Evolutionary conservation across 2,888 invertebrate genomes (phyloP), one percentile per base, ranked within the genome.

Genomic region (Byasa hedistus): DNA sequence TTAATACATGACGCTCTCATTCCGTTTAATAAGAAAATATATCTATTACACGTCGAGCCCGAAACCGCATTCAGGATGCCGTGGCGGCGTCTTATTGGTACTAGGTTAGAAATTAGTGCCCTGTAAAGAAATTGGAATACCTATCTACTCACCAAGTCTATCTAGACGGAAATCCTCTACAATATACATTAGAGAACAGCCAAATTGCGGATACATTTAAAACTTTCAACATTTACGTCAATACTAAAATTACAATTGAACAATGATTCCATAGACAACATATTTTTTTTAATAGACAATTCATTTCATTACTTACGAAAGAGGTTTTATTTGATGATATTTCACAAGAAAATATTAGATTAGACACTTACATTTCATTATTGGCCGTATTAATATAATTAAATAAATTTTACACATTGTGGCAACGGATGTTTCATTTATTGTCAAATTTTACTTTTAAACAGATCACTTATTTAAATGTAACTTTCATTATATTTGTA

Each of bases 61-160:
- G 27, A 32, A 39, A 36, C n/a, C 17, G 44, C n/a, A 32, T 39
- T 44, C 48, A 60, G 39, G 32, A 55, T 58, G 51, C 57, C 32
- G 22, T 17, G 22, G 32, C n/a, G 15, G 2, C n/a, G 19, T 15
- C 58, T 62, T 66, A 62, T 56, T 27, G 27, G 56, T 63, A 65
- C 23, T 61, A 67, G 32, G 39, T 51, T 67, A 67, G 21, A 63
- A 56, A 21, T 62, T 59, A 63, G 51, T 32, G 67, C 67, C 67
- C 67, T 67, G 67, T 67, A 67, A 67, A 56, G 19, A 63, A 17
- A 67, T 67, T 67, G 60, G 56, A 57, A 60, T 32, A 52, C 60
- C 64, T 67, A 67, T 60, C 64, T 64, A 55, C 62, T 56, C 21
- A 39, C 21, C 21, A 55, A 22, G 23, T 48, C 48, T 67, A 57